A percentile compares a stretch with the other conserved stretches of the same genome.
These are phyloP conservation scores for Thecocarcelia acutangulata DNA, from an alignment of 2,888 invertebrate species.

Conservation along the genomic window DNA sequence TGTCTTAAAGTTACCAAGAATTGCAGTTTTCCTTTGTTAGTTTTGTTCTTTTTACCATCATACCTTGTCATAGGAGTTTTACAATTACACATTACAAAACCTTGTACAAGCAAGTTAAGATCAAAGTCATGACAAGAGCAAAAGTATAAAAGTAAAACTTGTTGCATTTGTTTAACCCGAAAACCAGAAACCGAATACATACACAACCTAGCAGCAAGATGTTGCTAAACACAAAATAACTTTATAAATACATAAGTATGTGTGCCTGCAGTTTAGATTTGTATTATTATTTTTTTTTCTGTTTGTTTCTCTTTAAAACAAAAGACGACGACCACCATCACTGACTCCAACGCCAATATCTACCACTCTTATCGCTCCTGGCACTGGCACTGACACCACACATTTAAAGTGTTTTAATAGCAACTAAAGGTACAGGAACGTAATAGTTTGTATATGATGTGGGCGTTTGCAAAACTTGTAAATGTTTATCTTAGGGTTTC, in stretches of 20 bases:
- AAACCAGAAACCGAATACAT: conserved; percentile 36
- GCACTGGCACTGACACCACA: conserved; percentile 3
- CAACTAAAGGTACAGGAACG: conserved; percentile 7
- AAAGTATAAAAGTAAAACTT: conserved; percentile 62
- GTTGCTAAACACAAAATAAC: conserved; percentile 22
- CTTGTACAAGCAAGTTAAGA: conserved; percentile 55
- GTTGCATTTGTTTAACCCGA: conserved; percentile 62
- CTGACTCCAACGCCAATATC: conserved; percentile 43
- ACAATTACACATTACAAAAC: conserved; percentile 36
- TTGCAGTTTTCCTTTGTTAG: conserved; percentile 3
- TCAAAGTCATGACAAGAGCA: conserved; percentile 65
- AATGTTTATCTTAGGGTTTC: conserved; percentile 54
- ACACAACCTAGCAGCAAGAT: conserved; percentile 14
- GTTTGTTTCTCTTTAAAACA: conserved; percentile 34
- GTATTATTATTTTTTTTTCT: background rate
- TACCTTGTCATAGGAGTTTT: conserved; percentile 28
- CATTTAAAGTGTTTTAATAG: conserved; percentile 43
- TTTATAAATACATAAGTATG: background rate
- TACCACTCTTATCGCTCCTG: conserved; percentile 19
- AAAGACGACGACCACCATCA: conserved; percentile 48
- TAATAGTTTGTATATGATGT: conserved; percentile 39
- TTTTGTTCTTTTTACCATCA: background rate
- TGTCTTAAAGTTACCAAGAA: conserved; percentile 8
- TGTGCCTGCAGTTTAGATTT: conserved; percentile 14
- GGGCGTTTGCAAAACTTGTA: conserved; percentile 60